Evolutionary conservation across 1,140 invertebrate species (phyloP).

Genomic region (Psix sp.): DNA sequence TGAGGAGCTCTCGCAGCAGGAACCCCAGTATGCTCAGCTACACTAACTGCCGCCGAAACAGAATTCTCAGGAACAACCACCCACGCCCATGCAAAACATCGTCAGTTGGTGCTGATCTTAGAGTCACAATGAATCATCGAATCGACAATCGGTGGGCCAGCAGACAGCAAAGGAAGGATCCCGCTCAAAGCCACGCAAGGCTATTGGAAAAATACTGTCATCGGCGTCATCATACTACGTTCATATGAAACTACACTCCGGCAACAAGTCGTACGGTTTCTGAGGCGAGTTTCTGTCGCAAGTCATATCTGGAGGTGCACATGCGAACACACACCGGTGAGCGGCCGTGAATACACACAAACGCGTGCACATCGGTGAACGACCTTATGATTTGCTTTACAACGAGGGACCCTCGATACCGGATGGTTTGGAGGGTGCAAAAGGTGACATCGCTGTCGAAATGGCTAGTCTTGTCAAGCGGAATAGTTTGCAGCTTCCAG

Average conservation of each 20-base stretch:
- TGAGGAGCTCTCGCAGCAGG: constrained; percentile 75
- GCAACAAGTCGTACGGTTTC: constrained; percentile 86
- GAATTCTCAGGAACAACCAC: constrained; percentile 73
- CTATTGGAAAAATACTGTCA: constrained; percentile 83
- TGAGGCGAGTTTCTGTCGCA: constrained; percentile 83
- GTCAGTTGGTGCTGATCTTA: constrained; percentile 49
- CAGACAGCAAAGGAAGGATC: constrained; percentile 76
- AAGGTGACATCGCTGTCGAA: constrained; percentile 70
- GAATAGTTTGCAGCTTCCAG: constrained; percentile 74
- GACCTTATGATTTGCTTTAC: constrained; percentile 80
- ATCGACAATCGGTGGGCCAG: constrained; percentile 71
- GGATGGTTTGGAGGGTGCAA: constrained; percentile 67
- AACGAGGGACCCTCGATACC: constrained; percentile 74
- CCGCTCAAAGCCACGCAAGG: constrained; percentile 83
- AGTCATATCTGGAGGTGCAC: constrained; percentile 86
- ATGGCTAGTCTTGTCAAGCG: constrained; percentile 74
- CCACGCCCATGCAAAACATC: constrained; percentile 63
- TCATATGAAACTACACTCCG: constrained; percentile 88
- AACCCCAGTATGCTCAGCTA: constrained; percentile 74
- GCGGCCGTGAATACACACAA: constrained; percentile 86
- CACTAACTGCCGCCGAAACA: constrained; percentile 65
- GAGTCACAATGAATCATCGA: constrained; percentile 65
- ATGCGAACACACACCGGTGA: constrained; percentile 87
- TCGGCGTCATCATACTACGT: constrained; percentile 85
- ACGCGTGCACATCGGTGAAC: constrained; percentile 87